These are phyloP conservation scores for Neodiprion virginianus DNA, from an alignment of 1,140 invertebrate genomes.

Conservation along the genomic window DNA sequence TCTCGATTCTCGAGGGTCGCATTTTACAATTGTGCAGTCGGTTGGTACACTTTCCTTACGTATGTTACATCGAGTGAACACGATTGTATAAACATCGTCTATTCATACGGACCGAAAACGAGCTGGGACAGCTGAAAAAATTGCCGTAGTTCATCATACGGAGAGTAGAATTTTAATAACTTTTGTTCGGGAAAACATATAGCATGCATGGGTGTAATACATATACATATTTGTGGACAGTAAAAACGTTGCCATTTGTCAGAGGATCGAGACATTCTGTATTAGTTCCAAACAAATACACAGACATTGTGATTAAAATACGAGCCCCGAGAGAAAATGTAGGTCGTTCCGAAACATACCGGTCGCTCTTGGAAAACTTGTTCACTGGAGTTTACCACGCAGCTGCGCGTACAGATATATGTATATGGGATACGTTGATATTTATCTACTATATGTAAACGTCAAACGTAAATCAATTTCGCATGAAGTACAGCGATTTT, in stretches of 20 bases:
- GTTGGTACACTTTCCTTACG: not conserved
- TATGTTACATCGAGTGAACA: not conserved
- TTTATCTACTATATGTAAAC: not conserved
- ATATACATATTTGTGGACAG: not conserved
- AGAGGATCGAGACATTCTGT: not conserved
- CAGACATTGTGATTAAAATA: conserved; percentile 10
- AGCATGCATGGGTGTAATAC: not conserved
- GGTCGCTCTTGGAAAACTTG: not conserved
- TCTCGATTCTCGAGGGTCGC: not conserved
- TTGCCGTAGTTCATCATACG: not conserved
- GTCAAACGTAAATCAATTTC: conserved; percentile 4
- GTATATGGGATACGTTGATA: not conserved
- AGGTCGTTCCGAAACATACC: not conserved
- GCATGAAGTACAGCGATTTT: not conserved
- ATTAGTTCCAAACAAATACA: not conserved
- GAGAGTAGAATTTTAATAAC: conserved; percentile 9
- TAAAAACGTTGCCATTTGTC: conserved; percentile 8
- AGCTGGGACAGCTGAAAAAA: conserved; percentile 1
- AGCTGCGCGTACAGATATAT: too few species aligned
- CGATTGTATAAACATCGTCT: not conserved
- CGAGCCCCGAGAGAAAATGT: not conserved
- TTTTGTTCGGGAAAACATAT: not conserved
- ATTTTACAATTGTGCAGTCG: not conserved
- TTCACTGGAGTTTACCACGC: too few species aligned
- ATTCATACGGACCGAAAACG: not conserved